Evolutionary conservation across 2,797 vertebrate genomes (phyloP), one percentile per base, ranked within the genome.

Genomic region (Sciaenops ocellatus): DNA sequence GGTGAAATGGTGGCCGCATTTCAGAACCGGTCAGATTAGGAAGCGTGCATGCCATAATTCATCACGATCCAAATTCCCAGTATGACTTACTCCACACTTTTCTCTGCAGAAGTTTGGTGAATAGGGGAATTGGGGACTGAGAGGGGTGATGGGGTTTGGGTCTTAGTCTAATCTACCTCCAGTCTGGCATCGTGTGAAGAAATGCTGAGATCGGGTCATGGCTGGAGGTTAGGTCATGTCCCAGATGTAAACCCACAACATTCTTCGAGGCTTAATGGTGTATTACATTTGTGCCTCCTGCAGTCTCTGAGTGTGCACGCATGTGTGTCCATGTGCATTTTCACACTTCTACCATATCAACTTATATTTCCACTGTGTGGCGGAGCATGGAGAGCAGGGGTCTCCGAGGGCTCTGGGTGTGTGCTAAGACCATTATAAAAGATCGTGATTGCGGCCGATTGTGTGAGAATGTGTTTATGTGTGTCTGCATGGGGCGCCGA

Each of bases 191-290:
- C 86, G 94, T 96, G 95, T 96, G 95, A 95, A 96, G 94, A 91
- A 95, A 95, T 94, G 91, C 92, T 93, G 92, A 95, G 95, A 95
- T 93, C 90, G 92, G 91, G 94, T 93, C 91, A 92, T 89, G 90
- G 92, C 95, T 94, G 93, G 94, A 95, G 73, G 78, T 90, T 62
- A 92, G 95, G 96, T 96, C 95, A 95, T 92, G 95, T 97, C 95
- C 95, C 94, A 87, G 90, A 96, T 96, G 96, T 96, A 97, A 96
- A 96, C 95, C 94, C 93, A 95, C 93, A 95, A 87, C 85, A 96
- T 96, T 96, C 94, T 96, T 94, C 92, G 82, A 93, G 92, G 94
- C 91, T 95, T 90, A 95, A 95, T 96, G 92, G 90, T 88, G 88
- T 95, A 92, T 95, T 91, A 89, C 89, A 76, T 95, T 94, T 95